Conservation (phyloP, 2,113 vertebrate genomes). For the Chitala chitala region DNA sequence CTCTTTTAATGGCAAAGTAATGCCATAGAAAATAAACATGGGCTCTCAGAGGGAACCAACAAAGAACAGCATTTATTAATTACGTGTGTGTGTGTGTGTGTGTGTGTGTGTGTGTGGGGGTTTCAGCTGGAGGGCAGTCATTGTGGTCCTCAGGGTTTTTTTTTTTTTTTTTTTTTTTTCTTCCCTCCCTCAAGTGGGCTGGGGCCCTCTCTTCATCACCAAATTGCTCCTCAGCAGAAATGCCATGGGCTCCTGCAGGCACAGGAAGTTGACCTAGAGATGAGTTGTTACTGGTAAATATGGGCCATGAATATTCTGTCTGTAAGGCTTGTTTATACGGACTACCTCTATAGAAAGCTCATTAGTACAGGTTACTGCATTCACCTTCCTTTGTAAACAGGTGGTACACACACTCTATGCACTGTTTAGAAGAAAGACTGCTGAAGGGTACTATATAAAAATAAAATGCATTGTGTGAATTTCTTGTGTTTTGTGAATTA, state of each 20-base stretch:
- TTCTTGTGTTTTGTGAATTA: too few relatives aligned
- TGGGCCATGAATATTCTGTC: not conserved
- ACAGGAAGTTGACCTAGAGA: not conserved
- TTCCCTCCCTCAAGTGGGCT: not conserved
- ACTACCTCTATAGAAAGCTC: not conserved
- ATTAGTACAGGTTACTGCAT: too few relatives aligned
- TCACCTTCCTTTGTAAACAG: too few relatives aligned
- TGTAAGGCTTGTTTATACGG: not conserved
- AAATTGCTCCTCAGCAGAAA: too few relatives aligned
- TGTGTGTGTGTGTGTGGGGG: not conserved
- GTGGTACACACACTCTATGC: too few relatives aligned
- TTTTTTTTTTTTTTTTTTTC: too few relatives aligned
- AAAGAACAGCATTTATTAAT: conserved; percentile 32
- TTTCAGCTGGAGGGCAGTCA: not conserved
- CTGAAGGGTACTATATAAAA: too few relatives aligned
- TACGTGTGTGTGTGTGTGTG: conserved; percentile 13
- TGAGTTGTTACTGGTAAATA: not conserved
- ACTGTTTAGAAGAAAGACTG: too few relatives aligned
- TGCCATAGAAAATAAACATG: conserved; percentile 51
- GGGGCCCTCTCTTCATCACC: not conserved
- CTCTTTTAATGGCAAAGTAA: conserved; percentile 43
- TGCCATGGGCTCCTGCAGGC: not conserved
- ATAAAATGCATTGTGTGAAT: too few relatives aligned
- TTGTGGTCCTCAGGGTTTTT: conserved; percentile 2
- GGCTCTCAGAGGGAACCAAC: conserved; percentile 5